These are phyloP conservation scores for Tetragnatha versicolor DNA, from an alignment of 1,140 invertebrate species.

Conservation along the genomic window DNA sequence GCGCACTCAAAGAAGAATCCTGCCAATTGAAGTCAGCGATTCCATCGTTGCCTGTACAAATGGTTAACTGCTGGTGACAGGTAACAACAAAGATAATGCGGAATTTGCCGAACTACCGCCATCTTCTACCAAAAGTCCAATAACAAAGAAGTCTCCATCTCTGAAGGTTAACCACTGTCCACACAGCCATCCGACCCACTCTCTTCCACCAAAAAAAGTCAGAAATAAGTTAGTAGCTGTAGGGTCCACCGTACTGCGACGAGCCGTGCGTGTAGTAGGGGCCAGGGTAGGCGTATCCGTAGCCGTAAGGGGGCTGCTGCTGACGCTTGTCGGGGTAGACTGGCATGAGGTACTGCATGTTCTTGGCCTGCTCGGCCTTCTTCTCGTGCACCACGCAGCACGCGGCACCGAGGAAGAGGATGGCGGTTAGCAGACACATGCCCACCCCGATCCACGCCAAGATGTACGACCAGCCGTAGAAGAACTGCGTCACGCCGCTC, in stretches of 20 bases:
- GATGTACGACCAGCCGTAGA: slow-evolving; percentile 95
- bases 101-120: no score
- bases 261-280: slow-evolving; percentile 86
- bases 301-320: slow-evolving; percentile 70
- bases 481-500: slow-evolving; percentile 75
- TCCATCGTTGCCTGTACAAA: no score
- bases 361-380: slow-evolving; percentile 91
- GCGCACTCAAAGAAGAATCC: no score
- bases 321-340: slow-evolving; percentile 94
- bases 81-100: no score
- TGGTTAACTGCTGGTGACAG: no score
- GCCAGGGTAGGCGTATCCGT: slow-evolving; percentile 83
- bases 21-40: no score
- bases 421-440: slow-evolving; percentile 84
- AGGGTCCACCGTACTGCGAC: slow-evolving; percentile 81
- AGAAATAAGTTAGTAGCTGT: slow-evolving; percentile 70
- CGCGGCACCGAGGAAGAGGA: slow-evolving; percentile 89
- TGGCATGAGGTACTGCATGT: slow-evolving; percentile 97
- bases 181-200: no score
- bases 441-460: slow-evolving; percentile 93
- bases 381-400: slow-evolving; percentile 90
- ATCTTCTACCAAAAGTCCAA: no score
- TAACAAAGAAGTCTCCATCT: no score
- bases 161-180: no score
- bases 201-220: no score